Percentiles rank a stretch among this genome's conserved stretches.
Conservation (phyloP, 35 echinoderm and acorn worm genomes). For the Hemicentrotus pulcherrimus region DNA sequence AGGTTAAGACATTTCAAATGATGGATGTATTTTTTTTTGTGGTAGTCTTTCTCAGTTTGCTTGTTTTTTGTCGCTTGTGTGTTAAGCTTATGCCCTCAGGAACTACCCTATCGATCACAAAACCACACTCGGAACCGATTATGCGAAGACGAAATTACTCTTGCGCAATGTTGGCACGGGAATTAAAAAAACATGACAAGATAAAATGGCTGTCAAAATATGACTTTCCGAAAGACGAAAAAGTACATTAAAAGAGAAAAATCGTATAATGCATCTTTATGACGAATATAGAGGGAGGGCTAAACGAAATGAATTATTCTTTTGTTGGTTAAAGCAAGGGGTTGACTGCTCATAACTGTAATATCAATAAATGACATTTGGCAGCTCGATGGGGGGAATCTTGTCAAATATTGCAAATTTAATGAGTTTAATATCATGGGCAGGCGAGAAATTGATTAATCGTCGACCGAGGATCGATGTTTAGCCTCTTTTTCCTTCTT, state of each 20-base stretch:
- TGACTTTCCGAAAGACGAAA: not conserved
- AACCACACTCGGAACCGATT: slow-evolving; percentile 49
- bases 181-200: not conserved
- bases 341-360: not conserved
- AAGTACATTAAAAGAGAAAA: not conserved
- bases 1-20: slow-evolving; percentile 47
- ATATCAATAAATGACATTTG: not conserved
- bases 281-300: not conserved
- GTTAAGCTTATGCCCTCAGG: slow-evolving; percentile 41
- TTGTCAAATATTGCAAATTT: slow-evolving; percentile 10
- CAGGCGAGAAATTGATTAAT: slow-evolving; percentile 55
- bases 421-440: slow-evolving; percentile 44
- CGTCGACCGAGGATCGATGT: slow-evolving; percentile 23
- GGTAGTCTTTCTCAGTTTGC: slow-evolving; percentile 38
- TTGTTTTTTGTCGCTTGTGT: slow-evolving; percentile 41
- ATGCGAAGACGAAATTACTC: slow-evolving; percentile 29
- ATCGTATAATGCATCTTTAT: not conserved
- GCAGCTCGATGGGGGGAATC: not conserved
- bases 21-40: slow-evolving; percentile 18
- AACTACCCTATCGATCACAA: slow-evolving; percentile 34
- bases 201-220: not conserved
- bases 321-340: not conserved
- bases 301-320: not conserved
- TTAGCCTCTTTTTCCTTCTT: not conserved
- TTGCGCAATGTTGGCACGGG: not conserved